Evolutionary conservation across 2,797 vertebrate species (phyloP), one percentile per base, ranked within the genome.

Genomic region (Sebastes matsubarae): DNA sequence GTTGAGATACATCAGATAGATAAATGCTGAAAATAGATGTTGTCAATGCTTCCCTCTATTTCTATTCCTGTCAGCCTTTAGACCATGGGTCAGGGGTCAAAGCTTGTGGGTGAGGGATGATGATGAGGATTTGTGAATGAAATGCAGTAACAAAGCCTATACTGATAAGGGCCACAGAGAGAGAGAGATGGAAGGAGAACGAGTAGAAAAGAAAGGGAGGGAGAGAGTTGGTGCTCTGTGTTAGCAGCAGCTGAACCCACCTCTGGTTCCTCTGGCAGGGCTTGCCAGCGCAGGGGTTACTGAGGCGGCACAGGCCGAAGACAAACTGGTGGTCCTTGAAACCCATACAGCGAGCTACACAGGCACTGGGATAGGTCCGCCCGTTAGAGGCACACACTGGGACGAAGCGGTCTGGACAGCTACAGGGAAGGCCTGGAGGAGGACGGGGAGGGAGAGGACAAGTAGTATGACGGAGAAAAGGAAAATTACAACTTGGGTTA

Each of bases 321-420:
- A 97, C 94, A 93, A 98, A 99, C 52, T 99, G 97, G 55, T 95
- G 94, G 92, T 99, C 98, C 76, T 96, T 96, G 85, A 99, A 97
- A n/a, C 97, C 98, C 84, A 98, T 95, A 25, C 98, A 99, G 74
- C 98, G 97, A 24, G 98, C 98, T 68, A 99, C 96, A 18, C 98
- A 99, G 0, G 97, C 97, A 2, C 97, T 99, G 78, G 98, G 98
- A 58, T 99, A 99, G 0, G 98, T 99, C 69, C 97, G 97, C 8
- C 98, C 98, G 0, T 99, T 99, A 1, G 94, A 95, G 12, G 97
- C 98, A 74, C 98, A 99, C 0, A 99, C 98, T 0, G 98, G 97
- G 68, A 99, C 96, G 81, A 99, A 99, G 86, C 96, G 97, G 88
- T 99, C 97, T 0, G 96, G 96, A 68, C 98, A 99, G 85, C 96